Base-by-base conservation (phyloP, 1,140 invertebrate genomes). In the Hydropsyche tenuis region DNA sequence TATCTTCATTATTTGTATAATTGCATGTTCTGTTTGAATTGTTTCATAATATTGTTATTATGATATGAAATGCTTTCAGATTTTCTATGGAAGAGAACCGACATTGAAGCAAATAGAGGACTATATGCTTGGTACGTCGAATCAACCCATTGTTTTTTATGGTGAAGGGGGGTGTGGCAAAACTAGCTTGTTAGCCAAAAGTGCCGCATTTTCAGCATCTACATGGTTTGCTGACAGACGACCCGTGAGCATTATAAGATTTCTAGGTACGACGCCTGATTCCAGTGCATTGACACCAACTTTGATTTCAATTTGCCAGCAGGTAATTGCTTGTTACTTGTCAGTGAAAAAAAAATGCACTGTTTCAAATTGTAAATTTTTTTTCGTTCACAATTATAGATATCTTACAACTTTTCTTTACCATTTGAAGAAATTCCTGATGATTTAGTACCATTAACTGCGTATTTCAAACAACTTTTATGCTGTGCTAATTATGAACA, bases 161-260 rank as follows among this genome's bases (percentile, higher is more conserved):
- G 97, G 97, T 1, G 95, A 96, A 85, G 95, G 95, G 79, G 97
- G 97, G 27, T 99, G 96, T 81, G 97, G 97, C 0, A 99, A 99
- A 85, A 99, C 97, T 2, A 98, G 97, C 2, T 85, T 99, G 0
- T 84, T 99, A 66, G 94, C 97, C 2, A 98, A 98, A 86, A 93
- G 93, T 72, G 95, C 96, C 1, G 93, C 94, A 64, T 88, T 94
- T 82, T 89, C 87, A 0, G 89, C 91, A 11, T 87, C 84, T 20
- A 86, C 86, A 30, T 96, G 94, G 94, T 90, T 95, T 66, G 60
- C 70, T 2, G 88, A 88, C 12, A 89, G 88, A 2, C 90, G 91
- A 77, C 95, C 96, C 2, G 90, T 97, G 2, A 92, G 95, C 80
- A 90, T 98, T 71, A 90, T 99, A 25, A 86, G 97, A 76, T 99